phyloP scores from a whole-genome alignment of 2,797 vertebrate species.

The Acestrorhynchus altus region DNA sequence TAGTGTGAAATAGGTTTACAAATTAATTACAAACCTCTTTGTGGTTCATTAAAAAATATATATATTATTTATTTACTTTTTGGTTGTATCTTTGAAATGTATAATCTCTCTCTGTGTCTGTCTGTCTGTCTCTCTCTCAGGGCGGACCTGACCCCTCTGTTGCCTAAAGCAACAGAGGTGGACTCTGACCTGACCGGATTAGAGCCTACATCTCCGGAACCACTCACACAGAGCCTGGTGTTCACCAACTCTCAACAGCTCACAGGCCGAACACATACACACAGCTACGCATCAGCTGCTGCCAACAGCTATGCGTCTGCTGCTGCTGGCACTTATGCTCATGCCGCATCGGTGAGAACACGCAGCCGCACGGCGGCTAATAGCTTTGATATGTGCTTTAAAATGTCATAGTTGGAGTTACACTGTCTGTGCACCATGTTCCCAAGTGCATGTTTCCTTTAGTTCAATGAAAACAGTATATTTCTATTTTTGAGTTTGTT shows the following conservation, averaged over 20 bases:
- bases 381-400: no score
- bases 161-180: conserved; percentile 72
- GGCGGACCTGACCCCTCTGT: conserved; percentile 70
- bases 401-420: no score
- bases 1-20: no score
- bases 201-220: conserved; percentile 82
- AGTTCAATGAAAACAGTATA: no score
- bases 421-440: no score
- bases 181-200: conserved; percentile 76
- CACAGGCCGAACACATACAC: conserved; percentile 81
- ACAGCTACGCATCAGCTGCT: conserved; percentile 87
- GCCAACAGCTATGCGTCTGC: conserved; percentile 79
- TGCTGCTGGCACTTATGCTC: conserved; percentile 78
- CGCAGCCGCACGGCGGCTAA: not conserved
- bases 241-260: conserved; percentile 97
- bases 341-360: conserved; percentile 74
- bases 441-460: no score
- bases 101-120: no score
- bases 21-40: no score
- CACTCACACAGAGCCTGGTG: conserved; percentile 91
- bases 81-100: no score
- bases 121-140: conserved; percentile 67
- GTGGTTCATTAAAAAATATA: no score
- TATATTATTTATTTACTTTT: no score
- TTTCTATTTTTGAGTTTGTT: no score